These are phyloP conservation scores for Marcusenius ussheri DNA, from an alignment of 2,113 vertebrate genomes.

Conservation along the genomic window DNA sequence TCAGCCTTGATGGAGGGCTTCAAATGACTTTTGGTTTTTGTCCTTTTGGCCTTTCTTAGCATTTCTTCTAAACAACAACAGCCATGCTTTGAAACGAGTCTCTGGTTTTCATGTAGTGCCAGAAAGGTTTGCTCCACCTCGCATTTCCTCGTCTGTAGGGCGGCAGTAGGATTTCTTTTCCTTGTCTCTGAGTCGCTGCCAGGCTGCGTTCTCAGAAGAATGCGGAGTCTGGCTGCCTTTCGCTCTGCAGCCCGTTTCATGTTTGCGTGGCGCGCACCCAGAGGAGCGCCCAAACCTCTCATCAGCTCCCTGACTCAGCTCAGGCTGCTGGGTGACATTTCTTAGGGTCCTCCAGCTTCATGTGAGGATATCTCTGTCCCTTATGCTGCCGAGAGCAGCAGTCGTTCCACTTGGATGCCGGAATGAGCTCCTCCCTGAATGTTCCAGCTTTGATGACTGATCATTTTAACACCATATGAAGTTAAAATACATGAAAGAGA, in stretches of 20 bases:
- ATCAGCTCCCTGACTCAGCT: background rate
- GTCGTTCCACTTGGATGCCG: background rate
- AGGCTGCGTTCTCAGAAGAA: background rate
- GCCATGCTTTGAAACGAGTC: background rate
- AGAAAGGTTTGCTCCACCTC: background rate
- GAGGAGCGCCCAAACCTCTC: background rate
- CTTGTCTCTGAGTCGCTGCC: background rate
- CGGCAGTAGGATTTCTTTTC: background rate
- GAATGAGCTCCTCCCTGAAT: background rate
- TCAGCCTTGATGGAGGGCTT: background rate
- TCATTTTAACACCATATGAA: background rate
- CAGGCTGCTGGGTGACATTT: background rate
- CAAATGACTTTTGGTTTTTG: background rate
- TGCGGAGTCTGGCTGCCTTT: background rate
- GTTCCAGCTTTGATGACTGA: slow-evolving; percentile 14
- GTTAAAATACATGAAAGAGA: slow-evolving; percentile 13
- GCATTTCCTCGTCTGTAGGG: background rate
- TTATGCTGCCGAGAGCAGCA: background rate
- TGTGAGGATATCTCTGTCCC: background rate
- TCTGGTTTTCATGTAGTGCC: background rate
- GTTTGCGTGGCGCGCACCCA: background rate
- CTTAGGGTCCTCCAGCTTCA: background rate
- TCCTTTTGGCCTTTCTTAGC: background rate
- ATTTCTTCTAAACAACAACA: background rate
- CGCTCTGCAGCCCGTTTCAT: background rate